Percentiles rank a stretch among this genome's conserved stretches.
Evolutionary conservation across 2,113 vertebrate genomes (phyloP).

Genomic region (Hippotragus niger): DNA sequence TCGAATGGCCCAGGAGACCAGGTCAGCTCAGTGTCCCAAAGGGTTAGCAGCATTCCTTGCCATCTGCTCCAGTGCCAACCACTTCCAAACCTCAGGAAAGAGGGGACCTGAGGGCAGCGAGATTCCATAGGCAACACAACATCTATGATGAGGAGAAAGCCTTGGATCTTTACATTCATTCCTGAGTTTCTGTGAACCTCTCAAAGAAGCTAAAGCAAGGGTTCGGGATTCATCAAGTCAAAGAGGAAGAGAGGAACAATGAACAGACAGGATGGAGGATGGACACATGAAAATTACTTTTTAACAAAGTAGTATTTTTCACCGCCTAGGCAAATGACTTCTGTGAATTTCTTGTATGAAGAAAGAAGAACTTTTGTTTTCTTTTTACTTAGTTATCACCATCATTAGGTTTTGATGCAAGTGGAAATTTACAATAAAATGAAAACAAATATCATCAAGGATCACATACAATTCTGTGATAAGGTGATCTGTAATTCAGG

Average conservation of each 20-base stretch:
- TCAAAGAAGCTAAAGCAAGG: neutral
- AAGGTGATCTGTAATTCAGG: slow-evolving; percentile 4
- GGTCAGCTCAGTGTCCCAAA: neutral
- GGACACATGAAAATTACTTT: neutral
- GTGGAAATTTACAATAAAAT: slow-evolving; percentile 42
- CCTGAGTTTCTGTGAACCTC: neutral
- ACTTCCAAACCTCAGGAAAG: neutral
- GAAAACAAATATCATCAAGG: neutral
- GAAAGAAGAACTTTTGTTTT: slow-evolving; percentile 45
- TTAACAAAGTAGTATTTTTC: slow-evolving; percentile 50
- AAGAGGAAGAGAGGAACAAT: neutral
- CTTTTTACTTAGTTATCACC: slow-evolving; percentile 34
- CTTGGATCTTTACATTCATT: neutral
- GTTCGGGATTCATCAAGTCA: neutral
- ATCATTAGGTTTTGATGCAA: slow-evolving; percentile 11
- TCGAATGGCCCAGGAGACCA: neutral
- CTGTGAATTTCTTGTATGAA: slow-evolving; percentile 53
- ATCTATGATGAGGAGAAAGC: neutral
- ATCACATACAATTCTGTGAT: slow-evolving; percentile 1
- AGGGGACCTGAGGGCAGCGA: neutral
- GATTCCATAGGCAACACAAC: neutral
- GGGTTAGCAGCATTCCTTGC: neutral
- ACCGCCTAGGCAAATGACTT: slow-evolving; percentile 25
- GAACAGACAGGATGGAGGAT: neutral
- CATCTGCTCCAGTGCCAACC: neutral